These are phyloP conservation scores for Palythoa grandis DNA, from an alignment of 92 coral and sea anemone genomes.

Conservation along the genomic window DNA sequence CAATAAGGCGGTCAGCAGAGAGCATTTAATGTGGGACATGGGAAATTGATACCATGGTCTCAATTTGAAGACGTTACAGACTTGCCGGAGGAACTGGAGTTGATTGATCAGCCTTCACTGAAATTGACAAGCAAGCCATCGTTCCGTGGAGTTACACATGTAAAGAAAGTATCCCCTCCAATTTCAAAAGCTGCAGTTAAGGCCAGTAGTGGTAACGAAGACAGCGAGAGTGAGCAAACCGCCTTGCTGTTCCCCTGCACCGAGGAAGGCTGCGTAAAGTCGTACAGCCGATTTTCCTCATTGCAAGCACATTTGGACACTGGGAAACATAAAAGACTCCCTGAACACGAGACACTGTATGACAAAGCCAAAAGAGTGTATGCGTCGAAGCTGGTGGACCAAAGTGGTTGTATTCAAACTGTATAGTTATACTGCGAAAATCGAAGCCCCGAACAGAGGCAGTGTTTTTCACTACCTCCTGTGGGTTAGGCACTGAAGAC, in stretches of 20 bases:
- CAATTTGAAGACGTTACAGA: slow-evolving; percentile 34
- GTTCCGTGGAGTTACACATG: not conserved
- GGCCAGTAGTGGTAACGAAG: not conserved
- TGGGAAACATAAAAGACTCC: too few species aligned
- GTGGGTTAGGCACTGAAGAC: slow-evolving; percentile 4
- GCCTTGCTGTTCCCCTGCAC: slow-evolving; percentile 41
- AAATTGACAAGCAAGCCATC: not conserved
- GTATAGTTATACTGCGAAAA: too few species aligned
- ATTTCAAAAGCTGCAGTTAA: not conserved
- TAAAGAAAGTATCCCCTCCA: not conserved
- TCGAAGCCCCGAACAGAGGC: too few species aligned
- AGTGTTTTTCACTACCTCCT: not conserved
- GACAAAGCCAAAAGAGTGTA: too few species aligned
- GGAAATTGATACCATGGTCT: not conserved
- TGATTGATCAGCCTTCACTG: not conserved
- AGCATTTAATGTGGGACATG: slow-evolving; percentile 42
- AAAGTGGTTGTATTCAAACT: too few species aligned
- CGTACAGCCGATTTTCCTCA: slow-evolving; percentile 21
- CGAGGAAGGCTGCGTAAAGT: slow-evolving; percentile 37
- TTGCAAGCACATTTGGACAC: slow-evolving; percentile 22
- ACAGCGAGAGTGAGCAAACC: not conserved
- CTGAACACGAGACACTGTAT: too few species aligned
- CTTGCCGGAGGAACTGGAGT: slow-evolving; percentile 2
- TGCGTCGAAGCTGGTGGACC: too few species aligned
- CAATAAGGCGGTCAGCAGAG: slow-evolving; percentile 48